Percentiles rank a stretch among this genome's conserved stretches.
phyloP scores from a whole-genome alignment of 2,113 vertebrate genomes.

The Furnarius figulus region DNA sequence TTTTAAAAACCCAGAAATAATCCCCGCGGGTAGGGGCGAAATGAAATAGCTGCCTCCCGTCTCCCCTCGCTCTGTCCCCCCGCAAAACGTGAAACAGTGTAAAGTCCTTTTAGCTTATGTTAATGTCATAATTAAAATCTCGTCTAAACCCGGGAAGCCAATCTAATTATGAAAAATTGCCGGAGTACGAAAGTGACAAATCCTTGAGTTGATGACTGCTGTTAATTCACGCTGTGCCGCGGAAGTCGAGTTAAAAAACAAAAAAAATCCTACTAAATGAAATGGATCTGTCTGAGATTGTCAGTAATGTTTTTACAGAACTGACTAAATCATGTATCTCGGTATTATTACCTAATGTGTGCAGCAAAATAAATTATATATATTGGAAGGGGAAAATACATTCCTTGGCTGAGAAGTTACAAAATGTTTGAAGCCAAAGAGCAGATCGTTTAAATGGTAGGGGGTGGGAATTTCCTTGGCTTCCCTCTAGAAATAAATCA shows the following conservation, averaged over 20 bases:
- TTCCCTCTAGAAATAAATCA: slow-evolving; percentile 59
- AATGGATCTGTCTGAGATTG: background rate
- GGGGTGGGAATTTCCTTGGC: slow-evolving; percentile 62
- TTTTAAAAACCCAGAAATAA: background rate
- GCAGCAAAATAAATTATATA: slow-evolving; percentile 27
- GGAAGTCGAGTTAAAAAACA: background rate
- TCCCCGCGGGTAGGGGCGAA: background rate
- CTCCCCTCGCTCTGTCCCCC: too few species aligned
- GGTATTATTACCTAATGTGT: slow-evolving; percentile 42
- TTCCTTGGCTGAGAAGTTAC: slow-evolving; percentile 52
- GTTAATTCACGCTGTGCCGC: background rate
- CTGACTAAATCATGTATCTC: background rate
- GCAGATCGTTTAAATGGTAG: slow-evolving; percentile 6
- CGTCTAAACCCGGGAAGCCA: background rate
- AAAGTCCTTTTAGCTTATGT: background rate
- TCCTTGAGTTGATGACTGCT: background rate
- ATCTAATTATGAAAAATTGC: slow-evolving; percentile 1
- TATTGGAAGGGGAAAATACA: slow-evolving; percentile 30
- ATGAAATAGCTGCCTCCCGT: background rate
- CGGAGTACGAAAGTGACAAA: background rate
- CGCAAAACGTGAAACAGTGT: background rate
- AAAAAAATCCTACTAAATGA: background rate
- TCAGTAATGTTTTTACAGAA: background rate
- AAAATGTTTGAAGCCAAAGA: slow-evolving; percentile 12
- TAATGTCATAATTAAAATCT: background rate